Evolutionary conservation across 2,888 invertebrate genomes (phyloP).

Genomic region (Drosophila prolongata): DNA sequence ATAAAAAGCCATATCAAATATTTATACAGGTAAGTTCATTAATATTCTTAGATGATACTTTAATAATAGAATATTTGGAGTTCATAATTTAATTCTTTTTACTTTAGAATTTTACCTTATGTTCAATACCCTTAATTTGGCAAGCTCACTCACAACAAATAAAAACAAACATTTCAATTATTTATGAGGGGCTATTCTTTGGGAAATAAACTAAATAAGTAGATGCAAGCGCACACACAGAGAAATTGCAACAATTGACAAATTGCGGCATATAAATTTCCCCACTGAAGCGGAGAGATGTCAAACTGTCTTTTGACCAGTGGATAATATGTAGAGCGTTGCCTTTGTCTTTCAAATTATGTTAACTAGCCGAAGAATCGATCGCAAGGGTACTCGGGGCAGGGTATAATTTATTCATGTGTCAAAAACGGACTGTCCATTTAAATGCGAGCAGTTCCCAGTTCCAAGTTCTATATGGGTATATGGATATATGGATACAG

Average conservation of each 20-base stretch:
- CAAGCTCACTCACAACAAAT: constrained; percentile 6
- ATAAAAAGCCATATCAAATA: no score
- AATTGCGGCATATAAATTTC: constrained; percentile 69
- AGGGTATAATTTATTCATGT: constrained; percentile 57
- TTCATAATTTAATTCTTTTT: no score
- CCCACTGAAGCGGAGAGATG: constrained; percentile 40
- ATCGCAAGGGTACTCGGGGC: constrained; percentile 30
- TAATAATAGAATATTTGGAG: no score
- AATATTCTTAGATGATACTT: neutral
- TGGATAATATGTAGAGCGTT: constrained; percentile 64
- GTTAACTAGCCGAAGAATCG: constrained; percentile 61
- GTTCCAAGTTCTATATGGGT: neutral
- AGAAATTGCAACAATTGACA: constrained; percentile 68
- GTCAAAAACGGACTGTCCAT: constrained; percentile 36
- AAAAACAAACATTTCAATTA: constrained; percentile 30
- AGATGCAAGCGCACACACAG: constrained; percentile 19
- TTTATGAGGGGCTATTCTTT: constrained; percentile 25
- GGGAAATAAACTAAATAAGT: constrained; percentile 15
- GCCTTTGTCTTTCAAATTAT: constrained; percentile 54
- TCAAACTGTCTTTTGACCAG: constrained; percentile 60
- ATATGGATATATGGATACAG: constrained; percentile 30
- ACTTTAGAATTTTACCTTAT: neutral
- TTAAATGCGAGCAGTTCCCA: constrained; percentile 36
- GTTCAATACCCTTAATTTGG: constrained; percentile 6
- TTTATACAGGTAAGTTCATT: neutral